Conservation (phyloP, 1,140 invertebrate genomes). For the Pseudomyrmex sp. region DNA sequence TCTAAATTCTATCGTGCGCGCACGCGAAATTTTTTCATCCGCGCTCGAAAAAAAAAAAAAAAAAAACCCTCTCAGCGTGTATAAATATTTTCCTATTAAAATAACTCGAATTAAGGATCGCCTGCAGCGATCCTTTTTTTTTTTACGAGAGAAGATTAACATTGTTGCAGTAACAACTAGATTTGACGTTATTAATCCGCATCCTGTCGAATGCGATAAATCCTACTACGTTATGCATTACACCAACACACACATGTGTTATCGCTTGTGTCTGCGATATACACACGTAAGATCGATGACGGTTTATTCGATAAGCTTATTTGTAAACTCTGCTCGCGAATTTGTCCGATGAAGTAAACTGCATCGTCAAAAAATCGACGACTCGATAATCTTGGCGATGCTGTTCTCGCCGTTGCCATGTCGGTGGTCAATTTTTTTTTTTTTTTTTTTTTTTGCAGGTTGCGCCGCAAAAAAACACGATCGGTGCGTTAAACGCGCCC, state of each 20-base stretch:
- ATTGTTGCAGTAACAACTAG: conserved; percentile 5
- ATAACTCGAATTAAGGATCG: conserved; percentile 7
- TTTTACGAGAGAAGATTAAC: background rate
- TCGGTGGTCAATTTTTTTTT: conserved; percentile 12
- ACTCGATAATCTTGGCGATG: too few relatives aligned
- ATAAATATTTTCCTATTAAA: conserved; percentile 35
- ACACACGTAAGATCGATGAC: conserved; percentile 4
- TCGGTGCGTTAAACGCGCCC: conserved; percentile 33
- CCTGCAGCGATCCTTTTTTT: conserved; percentile 1
- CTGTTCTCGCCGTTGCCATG: conserved; percentile 5
- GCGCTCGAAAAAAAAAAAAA: too few relatives aligned
- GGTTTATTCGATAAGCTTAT: conserved; percentile 9
- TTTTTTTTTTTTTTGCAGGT: conserved; percentile 15
- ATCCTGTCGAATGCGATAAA: conserved; percentile 23
- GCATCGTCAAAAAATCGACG: too few relatives aligned
- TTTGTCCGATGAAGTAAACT: too few relatives aligned
- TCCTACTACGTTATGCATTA: background rate
- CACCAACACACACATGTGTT: background rate
- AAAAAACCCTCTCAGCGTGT: conserved; percentile 5
- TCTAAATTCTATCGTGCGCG: too few relatives aligned
- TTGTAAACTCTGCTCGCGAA: background rate
- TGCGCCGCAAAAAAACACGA: conserved; percentile 35
- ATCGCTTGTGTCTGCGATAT: background rate
- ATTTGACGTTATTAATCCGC: conserved; percentile 26
- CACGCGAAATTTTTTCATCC: background rate